Evolutionary conservation across 2,797 vertebrate species (phyloP), one percentile per base, ranked within the genome.

Genomic region (Coregonus ussuriensis): DNA sequence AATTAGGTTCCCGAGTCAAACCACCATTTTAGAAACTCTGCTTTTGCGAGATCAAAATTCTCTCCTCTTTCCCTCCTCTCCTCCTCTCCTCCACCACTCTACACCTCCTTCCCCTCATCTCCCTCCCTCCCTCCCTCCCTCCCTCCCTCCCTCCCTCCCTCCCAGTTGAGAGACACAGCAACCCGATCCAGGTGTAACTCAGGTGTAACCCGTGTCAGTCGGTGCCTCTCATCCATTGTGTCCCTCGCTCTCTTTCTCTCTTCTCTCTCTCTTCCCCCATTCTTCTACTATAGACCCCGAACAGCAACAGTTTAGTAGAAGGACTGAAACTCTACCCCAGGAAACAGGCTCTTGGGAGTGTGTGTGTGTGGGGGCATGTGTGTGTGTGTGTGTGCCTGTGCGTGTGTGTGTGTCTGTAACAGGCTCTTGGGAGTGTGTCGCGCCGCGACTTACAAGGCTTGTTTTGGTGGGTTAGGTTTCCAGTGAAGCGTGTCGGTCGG

Each of bases 101-200:
- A 25, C 25, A 25, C 25, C 6, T 53, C 70, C n/a, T 7, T 41
- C 9, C 21, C 47, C 52, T 4, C n/a, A 25, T 25, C 29, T 31
- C 21, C 16, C 59, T n/a, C n/a, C n/a, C n/a, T n/a, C n/a, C n/a
- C n/a, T 25, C 16, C 59, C 41, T 52, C 53, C 5, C 21, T 25
- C 16, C 59, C 29, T 31, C 21, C 16, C 59, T 25, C 16, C 59
- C 41, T 52, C 47, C 18, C 69, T 51, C 69, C 13, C 51, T 31
- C 53, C 5, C 21, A 56, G 71, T 37, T 53, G 29, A 72, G 71
- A 72, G 71, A 56, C 15, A 31, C 11, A 16, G 71, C 33, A 72
- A 73, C 71, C 3, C 16, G 71, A 73, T 29, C 53, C 71, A 73
- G 71, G 71, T 73, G 71, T 56, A 18, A 18, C 18, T 67, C 31